Evolutionary conservation across 2,797 vertebrate species (phyloP).

Genomic region (Benthosema pterotum): DNA sequence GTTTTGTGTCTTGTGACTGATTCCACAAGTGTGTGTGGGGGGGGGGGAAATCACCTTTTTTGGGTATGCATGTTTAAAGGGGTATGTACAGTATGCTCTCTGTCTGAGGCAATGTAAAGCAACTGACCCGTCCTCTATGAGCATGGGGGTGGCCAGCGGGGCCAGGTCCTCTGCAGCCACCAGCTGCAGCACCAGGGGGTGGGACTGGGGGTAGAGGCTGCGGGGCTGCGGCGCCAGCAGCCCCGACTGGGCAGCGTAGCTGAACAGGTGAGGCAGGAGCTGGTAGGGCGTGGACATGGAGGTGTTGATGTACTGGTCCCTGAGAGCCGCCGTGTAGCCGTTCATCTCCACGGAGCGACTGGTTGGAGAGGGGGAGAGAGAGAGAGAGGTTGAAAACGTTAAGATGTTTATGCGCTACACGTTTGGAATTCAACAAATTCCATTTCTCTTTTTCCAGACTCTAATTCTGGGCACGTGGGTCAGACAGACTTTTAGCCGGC

Average conservation of each 20-base stretch:
- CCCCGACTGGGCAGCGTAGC: slow-evolving; percentile 88
- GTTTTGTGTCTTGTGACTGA: too few relatives aligned
- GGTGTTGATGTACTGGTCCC: slow-evolving; percentile 94
- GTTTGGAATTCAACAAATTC: too few relatives aligned
- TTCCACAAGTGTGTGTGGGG: too few relatives aligned
- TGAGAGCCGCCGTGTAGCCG: slow-evolving; percentile 90
- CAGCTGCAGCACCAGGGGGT: slow-evolving; percentile 91
- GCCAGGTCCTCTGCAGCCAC: slow-evolving; percentile 94
- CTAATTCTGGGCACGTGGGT: too few relatives aligned
- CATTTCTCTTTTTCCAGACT: too few relatives aligned
- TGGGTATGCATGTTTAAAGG: too few relatives aligned
- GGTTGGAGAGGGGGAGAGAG: slow-evolving; percentile 23
- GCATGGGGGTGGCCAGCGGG: slow-evolving; percentile 92
- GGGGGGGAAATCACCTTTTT: too few relatives aligned
- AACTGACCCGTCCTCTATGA: slow-evolving; percentile 97
- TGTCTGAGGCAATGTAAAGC: rapidly evolving
- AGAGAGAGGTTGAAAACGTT: slow-evolving; percentile 22
- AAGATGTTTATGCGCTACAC: neutral
- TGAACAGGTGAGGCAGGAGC: slow-evolving; percentile 95
- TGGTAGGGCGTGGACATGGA: slow-evolving; percentile 93
- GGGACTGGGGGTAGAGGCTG: slow-evolving; percentile 92
- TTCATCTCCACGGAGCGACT: slow-evolving; percentile 95
- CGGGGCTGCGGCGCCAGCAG: slow-evolving; percentile 88
- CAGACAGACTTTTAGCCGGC: too few relatives aligned
- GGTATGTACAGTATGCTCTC: too few relatives aligned